Conservation (phyloP, 2,113 vertebrate species). For the Orcinus orca region DNA sequence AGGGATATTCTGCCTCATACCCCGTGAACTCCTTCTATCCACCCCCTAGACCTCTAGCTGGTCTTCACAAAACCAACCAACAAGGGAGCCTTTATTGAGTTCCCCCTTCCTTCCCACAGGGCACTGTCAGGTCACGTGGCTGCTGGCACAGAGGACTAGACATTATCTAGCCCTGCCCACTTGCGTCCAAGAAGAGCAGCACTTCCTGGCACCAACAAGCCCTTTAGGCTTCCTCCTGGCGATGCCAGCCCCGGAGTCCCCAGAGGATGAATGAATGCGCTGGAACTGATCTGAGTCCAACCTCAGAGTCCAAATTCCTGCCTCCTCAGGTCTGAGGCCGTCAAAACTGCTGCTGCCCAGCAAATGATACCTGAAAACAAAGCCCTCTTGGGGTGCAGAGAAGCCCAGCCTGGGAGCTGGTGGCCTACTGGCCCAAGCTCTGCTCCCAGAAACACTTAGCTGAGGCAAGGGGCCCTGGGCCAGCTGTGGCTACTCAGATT, state of each 20-base stretch:
- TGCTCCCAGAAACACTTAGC: constrained; percentile 9
- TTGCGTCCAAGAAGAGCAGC: neutral
- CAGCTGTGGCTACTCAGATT: neutral
- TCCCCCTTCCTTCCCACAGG: neutral
- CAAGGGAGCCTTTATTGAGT: neutral
- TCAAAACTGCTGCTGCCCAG: neutral
- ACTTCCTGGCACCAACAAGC: neutral
- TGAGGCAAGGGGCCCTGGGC: neutral
- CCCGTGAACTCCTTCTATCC: neutral
- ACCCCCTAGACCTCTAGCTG: neutral
- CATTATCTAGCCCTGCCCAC: neutral
- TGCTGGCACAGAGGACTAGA: neutral
- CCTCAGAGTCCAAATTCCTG: neutral
- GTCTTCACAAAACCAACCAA: neutral
- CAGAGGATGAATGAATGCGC: neutral
- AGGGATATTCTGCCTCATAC: neutral
- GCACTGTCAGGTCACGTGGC: neutral
- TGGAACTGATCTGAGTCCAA: neutral
- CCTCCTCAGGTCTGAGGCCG: neutral
- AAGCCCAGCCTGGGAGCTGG: neutral
- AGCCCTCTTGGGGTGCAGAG: neutral
- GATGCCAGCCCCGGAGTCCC: neutral
- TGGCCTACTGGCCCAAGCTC: neutral
- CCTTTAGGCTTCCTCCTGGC: constrained; percentile 29
- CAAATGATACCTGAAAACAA: constrained; percentile 22